Evolutionary conservation across 2,797 vertebrate genomes (phyloP), one percentile per base, ranked within the genome.

Genomic region (Ispidina picta): DNA sequence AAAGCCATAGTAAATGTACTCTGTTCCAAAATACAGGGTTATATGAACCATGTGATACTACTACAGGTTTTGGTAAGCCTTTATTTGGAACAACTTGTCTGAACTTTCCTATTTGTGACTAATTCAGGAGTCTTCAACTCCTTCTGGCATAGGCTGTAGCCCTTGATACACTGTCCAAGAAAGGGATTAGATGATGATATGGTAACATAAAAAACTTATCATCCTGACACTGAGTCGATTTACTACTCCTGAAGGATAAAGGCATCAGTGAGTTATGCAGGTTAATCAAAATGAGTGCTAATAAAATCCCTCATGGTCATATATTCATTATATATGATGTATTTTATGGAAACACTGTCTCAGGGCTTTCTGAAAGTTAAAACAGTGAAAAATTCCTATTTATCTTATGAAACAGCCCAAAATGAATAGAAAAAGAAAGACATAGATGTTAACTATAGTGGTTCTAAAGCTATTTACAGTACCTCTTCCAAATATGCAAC

Each of bases 271-370:
- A 92, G 37, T 82, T 89, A 82, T 58, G 64, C 64, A 79, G 64
- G 60, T 88, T 93, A 94, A 94, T 83, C 88, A 88, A 89, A 92
- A 79, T 58, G 68, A 91, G 80, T 91, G 83, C 71, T 92, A 80
- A 82, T 92, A 94, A 94, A 95, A 92, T 83, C 56, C 37, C 65
- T 88, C 37, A 26, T 64, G 81, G 77, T 84, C 54, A n/a, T 66
- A 66, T 81, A 91, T 79, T 89, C 74, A 62, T 83, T 89, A 84
- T 60, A 74, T 82, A 12, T 43, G 9, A 64, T 33, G 15, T 51
- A 48, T 71, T 94, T 92, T 86, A 71, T 22, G 4, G 74, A 79
- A 81, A 54, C 15, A 15, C 29, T 59, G 17, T 62, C 46, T 74
- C 69, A 80, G 20, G 43, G 15, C 31, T 89, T 95, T 88, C 35